Percentiles rank a stretch among this genome's conserved stretches.
Evolutionary conservation across 1,140 invertebrate genomes (phyloP).

Genomic region (Dreissena rostriformis): DNA sequence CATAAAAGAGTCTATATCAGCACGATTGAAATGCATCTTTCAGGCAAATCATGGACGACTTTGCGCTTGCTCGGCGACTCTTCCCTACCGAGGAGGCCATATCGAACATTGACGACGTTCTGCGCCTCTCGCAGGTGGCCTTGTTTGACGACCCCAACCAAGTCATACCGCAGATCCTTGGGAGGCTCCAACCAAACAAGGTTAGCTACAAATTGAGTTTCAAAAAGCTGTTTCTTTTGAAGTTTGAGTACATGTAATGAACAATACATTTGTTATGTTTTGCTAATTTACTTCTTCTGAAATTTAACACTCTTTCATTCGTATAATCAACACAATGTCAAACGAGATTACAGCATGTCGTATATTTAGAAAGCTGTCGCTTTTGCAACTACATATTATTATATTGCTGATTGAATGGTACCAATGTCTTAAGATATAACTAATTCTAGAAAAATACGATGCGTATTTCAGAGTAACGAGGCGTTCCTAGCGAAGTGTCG

Average conservation of each 20-base stretch:
- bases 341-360: no score
- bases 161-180: slow-evolving; percentile 46
- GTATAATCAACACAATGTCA: no score
- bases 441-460: no score
- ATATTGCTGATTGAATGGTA: no score
- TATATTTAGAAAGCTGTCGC: no score
- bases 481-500: slow-evolving; percentile 51
- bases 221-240: background rate
- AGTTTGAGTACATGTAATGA: background rate
- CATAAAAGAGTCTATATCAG: no score
- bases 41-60: slow-evolving; percentile 59
- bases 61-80: slow-evolving; percentile 42
- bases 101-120: slow-evolving; percentile 39
- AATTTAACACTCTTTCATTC: no score
- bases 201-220: slow-evolving; percentile 7
- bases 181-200: slow-evolving; percentile 48
- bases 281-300: no score
- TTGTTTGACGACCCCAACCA: slow-evolving; percentile 56
- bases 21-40: no score
- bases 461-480: slow-evolving; percentile 27
- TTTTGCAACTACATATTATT: no score
- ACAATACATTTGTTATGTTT: no score
- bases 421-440: no score
- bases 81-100: slow-evolving; percentile 58
- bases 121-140: slow-evolving; percentile 61